Evolutionary conservation across 2,797 vertebrate species (phyloP), one percentile per base, ranked within the genome.

Genomic region (Chaetodon trifasciatus): DNA sequence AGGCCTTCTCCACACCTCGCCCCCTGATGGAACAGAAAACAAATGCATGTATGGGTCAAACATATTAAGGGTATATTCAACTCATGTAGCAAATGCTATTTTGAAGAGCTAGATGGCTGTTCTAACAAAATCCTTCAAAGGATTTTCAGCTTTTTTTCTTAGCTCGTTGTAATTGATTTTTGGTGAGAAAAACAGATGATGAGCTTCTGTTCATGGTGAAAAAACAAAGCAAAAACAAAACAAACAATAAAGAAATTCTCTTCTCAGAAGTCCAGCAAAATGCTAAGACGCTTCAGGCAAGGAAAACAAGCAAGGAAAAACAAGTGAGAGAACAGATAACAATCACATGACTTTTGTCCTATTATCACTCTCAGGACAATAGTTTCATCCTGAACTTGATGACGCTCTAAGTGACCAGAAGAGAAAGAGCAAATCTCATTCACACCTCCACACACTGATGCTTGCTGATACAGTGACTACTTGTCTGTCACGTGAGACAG

Each of bases 1-100:
- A 95, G 94, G 12, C 98, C 98, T 65, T 98, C 97, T 32, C 98
- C 98, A 83, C 98, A 99, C 0, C 96, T 95, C 8, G 97, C 98
- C 72, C 97, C 97, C 98, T 99, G 71, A 40, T 6, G 13, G 21
- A 42, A 63, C 32, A 56, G 9, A 62, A 58, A 37, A 65, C 6
- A 67, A 7, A 32, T 9, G n/a, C 0, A 62, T 15, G 8, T 6
- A 17, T 4, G 23, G n/a, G 47, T 78, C 23, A 65, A 66, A 8
- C 24, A 40, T 28, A n/a, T 21, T 16, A 9, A 35, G 5, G 21
- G 19, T 23, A 44, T 28, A 39, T 61, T 42, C 6, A 28, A 69
- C 47, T 46, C 11, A 23, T 17, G 12, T 50, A 53, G 6, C 15
- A 53, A 23, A 61, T 47, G 24, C 46, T 46, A 44, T 21, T 49